Base-by-base conservation (phyloP, 1,140 invertebrate genomes). In the Penaeus chinensis region DNA sequence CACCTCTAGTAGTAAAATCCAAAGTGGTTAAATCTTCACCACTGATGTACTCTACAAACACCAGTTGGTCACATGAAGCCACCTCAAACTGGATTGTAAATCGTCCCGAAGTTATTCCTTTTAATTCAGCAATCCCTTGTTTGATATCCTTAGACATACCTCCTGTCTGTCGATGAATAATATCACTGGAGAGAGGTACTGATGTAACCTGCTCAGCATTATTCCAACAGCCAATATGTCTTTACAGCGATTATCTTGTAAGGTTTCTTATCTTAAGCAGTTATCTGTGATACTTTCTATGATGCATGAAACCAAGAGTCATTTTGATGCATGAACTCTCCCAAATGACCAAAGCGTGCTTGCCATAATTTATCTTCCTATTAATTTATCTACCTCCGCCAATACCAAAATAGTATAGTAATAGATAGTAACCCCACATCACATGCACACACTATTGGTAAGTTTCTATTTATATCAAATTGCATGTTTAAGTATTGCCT, bases 261-360 rank as follows among this genome's bases (percentile, higher is more conserved):
- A n/a, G 18, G 60, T 81, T 37, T 81, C 79, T 69, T 19, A 69
- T 71, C 81, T 82, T 83, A 27, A n/a, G 65, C 65, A 83, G 11
- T 71, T 83, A 63, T 83, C 81, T 60, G 63, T 83, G 63, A 83
- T 83, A 69, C 65, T 66, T 32, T 82, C 24, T 66, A 83, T 19
- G 81, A 83, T 83, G 81, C 81, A 83, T 32, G 81, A 27, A 82
- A 69, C 24, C 63, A 27, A 69, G 81, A 62, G 27, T 82, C 63
- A 82, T 81, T 82, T 82, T 69, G 63, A 69, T 69, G 27, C 27
- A 62, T 42, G 81, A 82, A 82, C 20, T 65, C n/a, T 24, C 61
- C 80, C 22, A 62, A 82, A 63, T 65, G 81, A 82, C 71, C 62
- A 20, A 82, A 69, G 63, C 62, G 37, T 82, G 62, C 63, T 82